Percentiles rank a stretch among this genome's conserved stretches.
Evolutionary conservation across 2,888 invertebrate species (phyloP).

Genomic region (Pyralis farinalis): DNA sequence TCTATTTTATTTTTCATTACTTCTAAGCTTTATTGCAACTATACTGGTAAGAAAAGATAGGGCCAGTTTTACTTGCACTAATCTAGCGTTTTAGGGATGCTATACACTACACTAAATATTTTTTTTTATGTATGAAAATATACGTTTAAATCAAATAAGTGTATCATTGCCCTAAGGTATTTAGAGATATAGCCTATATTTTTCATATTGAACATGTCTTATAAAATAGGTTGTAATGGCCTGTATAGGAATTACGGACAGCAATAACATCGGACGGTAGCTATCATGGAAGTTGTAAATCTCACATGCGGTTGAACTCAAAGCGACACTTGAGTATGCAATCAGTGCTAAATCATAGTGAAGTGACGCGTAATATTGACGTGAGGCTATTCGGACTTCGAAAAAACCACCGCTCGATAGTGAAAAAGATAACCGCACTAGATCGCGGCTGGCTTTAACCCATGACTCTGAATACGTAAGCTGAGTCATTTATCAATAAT

Average conservation of each 20-base stretch:
- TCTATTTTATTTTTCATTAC: no score
- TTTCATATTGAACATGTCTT: no score
- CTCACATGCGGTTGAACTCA: slow-evolving; percentile 50
- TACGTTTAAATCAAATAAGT: no score
- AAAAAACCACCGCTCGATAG: slow-evolving; percentile 43
- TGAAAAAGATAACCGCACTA: slow-evolving; percentile 63
- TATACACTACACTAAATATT: no score
- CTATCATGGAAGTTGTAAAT: slow-evolving; percentile 62
- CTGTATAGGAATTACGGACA: not conserved
- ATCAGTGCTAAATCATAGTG: slow-evolving; percentile 71
- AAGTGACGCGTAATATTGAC: slow-evolving; percentile 52
- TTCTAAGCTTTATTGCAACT: no score
- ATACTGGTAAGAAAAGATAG: no score
- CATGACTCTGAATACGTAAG: slow-evolving; percentile 67
- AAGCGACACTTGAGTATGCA: slow-evolving; percentile 39
- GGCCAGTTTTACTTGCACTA: no score
- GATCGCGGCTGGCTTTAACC: slow-evolving; percentile 66
- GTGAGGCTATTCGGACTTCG: slow-evolving; percentile 29
- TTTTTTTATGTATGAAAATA: no score
- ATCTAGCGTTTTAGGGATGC: no score
- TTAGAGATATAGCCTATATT: no score
- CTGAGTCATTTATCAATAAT: slow-evolving; percentile 69
- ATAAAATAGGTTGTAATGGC: no score
- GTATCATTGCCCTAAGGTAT: not conserved
- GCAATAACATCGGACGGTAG: slow-evolving; percentile 50